Evolutionary conservation across 2,888 invertebrate species (phyloP), one percentile per base, ranked within the genome.

Genomic region (Lepidochrysops patricia): DNA sequence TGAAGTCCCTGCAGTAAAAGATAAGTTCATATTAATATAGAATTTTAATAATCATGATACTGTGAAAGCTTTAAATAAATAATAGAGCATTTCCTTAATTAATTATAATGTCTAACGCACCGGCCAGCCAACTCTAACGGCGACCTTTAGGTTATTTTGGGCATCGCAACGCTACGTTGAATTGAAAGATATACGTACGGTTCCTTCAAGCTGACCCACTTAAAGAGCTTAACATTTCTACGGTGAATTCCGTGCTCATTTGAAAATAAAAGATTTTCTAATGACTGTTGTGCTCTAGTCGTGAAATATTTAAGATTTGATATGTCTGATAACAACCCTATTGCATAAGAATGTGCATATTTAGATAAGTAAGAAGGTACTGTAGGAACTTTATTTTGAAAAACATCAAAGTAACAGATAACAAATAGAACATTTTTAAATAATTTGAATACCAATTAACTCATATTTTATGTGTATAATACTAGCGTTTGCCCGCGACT

Each of bases 111-210:
- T 71, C 72, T 68, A 72, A 73, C 69, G 72, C 74, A 72, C 73
- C 79, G 82, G 79, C 82, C 81, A 77, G 73, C 69, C 74, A 76
- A 76, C 71, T 80, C 74, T 73, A 74, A 74, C 74, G 74, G 71
- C 74, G 84, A 87, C 84, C 84, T 85, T 86, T 86, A 74, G 75
- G 80, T 79, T 87, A 86, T 86, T 87, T 84, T 72, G 73, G 72
- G 82, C 76, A 65, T 66, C 75, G 72, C 74, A 75, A 77, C 74
- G 72, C 71, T 71, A 67, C 72, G 69, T 66, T 62, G 68, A 67
- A 71, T 70, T 70, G 72, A 75, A 73, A 75, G 71, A 73, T 69
- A 70, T 68, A 66, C 67, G 67, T 74, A 75, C 78, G 70, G 68
- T 67, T 77, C 73, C 76, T 76, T 74, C 66, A 70, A 69, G 69